Conservation (phyloP, 2,888 invertebrate species). For the Acleris cristana region DNA sequence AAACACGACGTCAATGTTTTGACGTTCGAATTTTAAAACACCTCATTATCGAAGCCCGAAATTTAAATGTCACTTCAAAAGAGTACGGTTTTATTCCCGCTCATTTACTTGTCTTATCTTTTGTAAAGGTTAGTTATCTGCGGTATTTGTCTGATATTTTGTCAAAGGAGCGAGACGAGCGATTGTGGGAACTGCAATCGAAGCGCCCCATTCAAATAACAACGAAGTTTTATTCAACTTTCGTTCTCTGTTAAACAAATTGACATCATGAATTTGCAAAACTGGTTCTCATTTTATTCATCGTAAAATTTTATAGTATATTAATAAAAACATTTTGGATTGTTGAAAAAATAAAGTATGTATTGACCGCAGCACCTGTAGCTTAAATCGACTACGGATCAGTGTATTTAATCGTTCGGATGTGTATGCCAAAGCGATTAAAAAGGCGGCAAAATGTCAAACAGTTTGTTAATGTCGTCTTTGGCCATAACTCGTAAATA, state of each 20-base stretch:
- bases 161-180: conserved; percentile 20
- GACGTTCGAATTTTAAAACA: conserved; percentile 10
- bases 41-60: conserved; percentile 13
- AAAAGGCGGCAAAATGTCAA: conserved; percentile 37
- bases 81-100: conserved; percentile 5
- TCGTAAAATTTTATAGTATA: conserved; percentile 10
- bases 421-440: background rate
- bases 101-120: conserved; percentile 6
- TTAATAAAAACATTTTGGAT: conserved; percentile 11
- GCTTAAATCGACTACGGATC: background rate
- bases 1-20: conserved; percentile 1
- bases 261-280: conserved; percentile 12
- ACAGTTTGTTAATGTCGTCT: conserved; percentile 40
- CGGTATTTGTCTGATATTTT: conserved; percentile 25
- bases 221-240: conserved; percentile 21
- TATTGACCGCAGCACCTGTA: background rate
- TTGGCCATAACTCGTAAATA: conserved; percentile 31
- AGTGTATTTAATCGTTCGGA: background rate
- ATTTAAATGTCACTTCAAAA: conserved; percentile 8
- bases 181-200: conserved; percentile 23
- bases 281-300: conserved; percentile 14
- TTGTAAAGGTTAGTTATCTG: conserved; percentile 22
- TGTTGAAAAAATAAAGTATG: background rate
- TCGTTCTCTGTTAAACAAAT: conserved; percentile 20
- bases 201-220: conserved; percentile 22